Evolutionary conservation across 2,797 vertebrate genomes (phyloP).

Genomic region (Spea hammondii): DNA sequence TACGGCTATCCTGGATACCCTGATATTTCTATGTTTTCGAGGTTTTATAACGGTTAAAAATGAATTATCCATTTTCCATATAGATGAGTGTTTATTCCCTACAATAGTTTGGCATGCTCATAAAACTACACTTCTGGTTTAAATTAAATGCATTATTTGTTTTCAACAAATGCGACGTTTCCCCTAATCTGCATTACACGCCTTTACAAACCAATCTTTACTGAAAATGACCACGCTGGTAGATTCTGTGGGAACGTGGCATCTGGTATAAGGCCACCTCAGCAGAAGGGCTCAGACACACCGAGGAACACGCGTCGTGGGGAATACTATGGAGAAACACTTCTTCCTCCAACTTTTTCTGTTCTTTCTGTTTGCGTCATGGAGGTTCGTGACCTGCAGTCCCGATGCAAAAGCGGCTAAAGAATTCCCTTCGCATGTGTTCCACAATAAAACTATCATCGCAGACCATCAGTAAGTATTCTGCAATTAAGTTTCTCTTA

Average conservation of each 20-base stretch:
- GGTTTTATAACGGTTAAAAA: too few species aligned
- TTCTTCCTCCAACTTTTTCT: background rate
- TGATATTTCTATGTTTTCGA: too few species aligned
- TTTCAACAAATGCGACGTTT: too few species aligned
- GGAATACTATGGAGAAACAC: background rate
- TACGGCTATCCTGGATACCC: too few species aligned
- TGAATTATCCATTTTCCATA: too few species aligned
- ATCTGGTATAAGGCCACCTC: conserved; percentile 38
- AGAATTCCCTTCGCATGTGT: conserved; percentile 30
- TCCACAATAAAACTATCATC: conserved; percentile 53
- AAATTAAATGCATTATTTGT: too few species aligned
- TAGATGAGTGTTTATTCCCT: too few species aligned
- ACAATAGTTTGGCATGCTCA: too few species aligned
- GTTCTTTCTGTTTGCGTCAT: conserved; percentile 12
- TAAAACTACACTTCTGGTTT: too few species aligned
- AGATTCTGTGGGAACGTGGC: conserved; percentile 26
- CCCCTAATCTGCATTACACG: too few species aligned
- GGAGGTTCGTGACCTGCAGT: conserved; percentile 3
- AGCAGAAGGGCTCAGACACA: background rate
- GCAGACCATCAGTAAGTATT: conserved; percentile 51
- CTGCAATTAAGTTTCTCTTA: too few species aligned
- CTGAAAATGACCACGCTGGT: background rate
- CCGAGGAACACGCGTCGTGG: background rate
- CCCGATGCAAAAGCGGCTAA: background rate
- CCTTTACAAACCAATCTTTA: too few species aligned